These are phyloP conservation scores for Tachysurus vachellii DNA, from an alignment of 2,113 vertebrate species.

Conservation along the genomic window DNA sequence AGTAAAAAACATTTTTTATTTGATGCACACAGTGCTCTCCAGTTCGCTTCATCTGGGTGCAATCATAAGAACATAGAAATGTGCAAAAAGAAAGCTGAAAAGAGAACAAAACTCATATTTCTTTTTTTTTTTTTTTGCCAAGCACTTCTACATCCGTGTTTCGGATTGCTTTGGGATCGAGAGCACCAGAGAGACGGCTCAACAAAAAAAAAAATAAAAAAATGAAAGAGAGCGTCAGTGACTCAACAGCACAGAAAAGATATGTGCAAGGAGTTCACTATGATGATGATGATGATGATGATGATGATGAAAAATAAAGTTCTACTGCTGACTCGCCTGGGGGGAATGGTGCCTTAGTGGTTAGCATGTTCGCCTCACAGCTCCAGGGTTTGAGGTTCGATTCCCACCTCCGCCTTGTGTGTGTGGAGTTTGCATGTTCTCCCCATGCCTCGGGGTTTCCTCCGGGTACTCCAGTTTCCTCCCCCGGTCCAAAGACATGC, in stretches of 20 bases:
- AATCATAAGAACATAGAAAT: not conserved
- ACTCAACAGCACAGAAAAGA: conserved; percentile 27
- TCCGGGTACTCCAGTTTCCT: too few relatives aligned
- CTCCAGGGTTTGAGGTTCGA: too few relatives aligned
- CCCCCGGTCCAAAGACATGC: too few relatives aligned
- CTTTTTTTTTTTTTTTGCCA: not conserved
- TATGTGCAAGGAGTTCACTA: not conserved
- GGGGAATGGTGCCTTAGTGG: too few relatives aligned
- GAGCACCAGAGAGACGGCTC: not conserved
- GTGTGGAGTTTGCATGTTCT: too few relatives aligned
- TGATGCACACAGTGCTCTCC: not conserved
- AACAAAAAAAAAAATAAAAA: not conserved
- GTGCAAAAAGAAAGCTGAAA: not conserved
- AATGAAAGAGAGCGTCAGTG: conserved; percentile 19
- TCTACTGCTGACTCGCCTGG: not conserved
- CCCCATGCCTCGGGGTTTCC: too few relatives aligned
- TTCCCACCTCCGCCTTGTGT: too few relatives aligned
- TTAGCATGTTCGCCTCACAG: too few relatives aligned
- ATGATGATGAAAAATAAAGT: not conserved
- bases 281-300: not conserved
- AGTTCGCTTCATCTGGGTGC: too few relatives aligned
- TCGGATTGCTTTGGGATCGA: conserved; percentile 25
- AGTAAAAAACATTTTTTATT: not conserved
- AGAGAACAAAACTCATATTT: not conserved
- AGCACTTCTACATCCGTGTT: not conserved